phyloP scores from a whole-genome alignment of 2,113 vertebrate species.

The Condylura cristata region DNA sequence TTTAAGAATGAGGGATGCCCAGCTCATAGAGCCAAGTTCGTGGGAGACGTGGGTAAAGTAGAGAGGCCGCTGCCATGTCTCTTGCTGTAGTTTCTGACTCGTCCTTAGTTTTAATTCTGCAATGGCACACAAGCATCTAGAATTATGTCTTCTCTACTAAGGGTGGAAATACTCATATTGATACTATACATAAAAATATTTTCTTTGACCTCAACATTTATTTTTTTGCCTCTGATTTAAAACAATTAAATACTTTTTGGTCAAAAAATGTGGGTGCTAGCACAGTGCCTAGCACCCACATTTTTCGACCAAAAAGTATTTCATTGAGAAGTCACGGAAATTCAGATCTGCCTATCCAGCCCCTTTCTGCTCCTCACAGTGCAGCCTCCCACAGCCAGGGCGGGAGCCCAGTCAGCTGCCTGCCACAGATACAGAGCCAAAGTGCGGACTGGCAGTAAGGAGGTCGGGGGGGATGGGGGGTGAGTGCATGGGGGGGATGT shows the following conservation, averaged over 20 bases:
- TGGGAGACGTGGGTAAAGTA: background rate
- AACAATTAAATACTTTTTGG: background rate
- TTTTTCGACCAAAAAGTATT: no score
- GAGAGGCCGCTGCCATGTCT: background rate
- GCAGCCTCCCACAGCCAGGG: conserved; percentile 46
- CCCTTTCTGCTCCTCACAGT: conserved; percentile 28
- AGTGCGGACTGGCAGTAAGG: no score
- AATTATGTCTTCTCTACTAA: background rate
- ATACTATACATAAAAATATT: conserved; percentile 32
- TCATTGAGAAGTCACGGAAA: background rate
- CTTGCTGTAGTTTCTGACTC: background rate
- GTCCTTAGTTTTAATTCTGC: background rate
- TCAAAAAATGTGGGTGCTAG: background rate
- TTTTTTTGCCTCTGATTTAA: conserved; percentile 40
- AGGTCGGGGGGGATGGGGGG: background rate
- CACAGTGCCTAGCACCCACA: background rate
- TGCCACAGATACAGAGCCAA: background rate
- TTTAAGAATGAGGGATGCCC: background rate
- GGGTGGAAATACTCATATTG: conserved; percentile 40
- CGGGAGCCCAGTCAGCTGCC: background rate
- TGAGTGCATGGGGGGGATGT: background rate
- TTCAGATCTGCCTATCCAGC: background rate
- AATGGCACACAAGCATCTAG: background rate
- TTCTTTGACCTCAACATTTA: conserved; percentile 39
- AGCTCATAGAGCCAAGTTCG: background rate